Evolutionary conservation across 1,140 invertebrate genomes (phyloP).

Genomic region (Pseudachorutes palmiensis): DNA sequence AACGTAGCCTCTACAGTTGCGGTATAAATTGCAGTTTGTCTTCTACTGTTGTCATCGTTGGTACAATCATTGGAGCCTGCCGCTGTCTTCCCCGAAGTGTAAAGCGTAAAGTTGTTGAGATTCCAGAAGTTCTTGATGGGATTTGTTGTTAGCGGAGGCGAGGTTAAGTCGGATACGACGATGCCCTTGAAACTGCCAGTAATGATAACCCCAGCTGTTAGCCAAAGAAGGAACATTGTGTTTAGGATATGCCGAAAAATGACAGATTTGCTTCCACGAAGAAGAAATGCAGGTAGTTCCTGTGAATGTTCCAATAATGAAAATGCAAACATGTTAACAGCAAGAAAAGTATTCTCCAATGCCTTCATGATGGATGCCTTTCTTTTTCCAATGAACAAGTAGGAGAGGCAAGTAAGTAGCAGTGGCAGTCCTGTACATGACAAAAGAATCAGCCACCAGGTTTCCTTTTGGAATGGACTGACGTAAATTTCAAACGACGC

Average conservation of each 20-base stretch:
- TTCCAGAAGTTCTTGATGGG: neutral
- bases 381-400: neutral
- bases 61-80: no score
- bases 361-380: no score
- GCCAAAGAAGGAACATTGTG: neutral
- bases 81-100: neutral
- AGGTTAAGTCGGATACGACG: neutral
- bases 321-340: no score
- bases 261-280: neutral
- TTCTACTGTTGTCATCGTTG: no score
- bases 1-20: no score
- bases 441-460: neutral
- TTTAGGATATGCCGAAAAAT: neutral
- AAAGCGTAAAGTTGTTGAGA: neutral
- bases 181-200: neutral
- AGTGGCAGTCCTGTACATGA: neutral
- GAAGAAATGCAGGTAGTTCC: no score
- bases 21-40: no score
- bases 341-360: no score
- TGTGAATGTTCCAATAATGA: no score
- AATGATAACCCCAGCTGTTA: neutral
- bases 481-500: neutral
- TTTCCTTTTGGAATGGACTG: neutral
- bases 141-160: neutral
- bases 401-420: neutral